Base-by-base conservation (phyloP, 2,797 vertebrate species). In the Crossoptilon crossoptilon region DNA sequence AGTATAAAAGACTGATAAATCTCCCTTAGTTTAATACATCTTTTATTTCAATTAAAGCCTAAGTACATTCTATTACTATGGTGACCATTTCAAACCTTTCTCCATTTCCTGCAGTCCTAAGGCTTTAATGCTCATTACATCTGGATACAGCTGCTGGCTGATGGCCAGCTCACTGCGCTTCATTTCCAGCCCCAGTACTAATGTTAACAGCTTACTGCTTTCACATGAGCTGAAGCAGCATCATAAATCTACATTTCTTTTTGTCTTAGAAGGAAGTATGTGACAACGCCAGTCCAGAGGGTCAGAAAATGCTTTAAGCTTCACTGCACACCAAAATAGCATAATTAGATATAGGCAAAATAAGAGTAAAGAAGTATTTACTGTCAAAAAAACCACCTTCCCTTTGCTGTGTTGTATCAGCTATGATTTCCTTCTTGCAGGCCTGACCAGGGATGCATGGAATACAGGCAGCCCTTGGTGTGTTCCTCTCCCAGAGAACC, bases 111-210 rank as follows among this genome's bases (percentile, higher is more conserved):
- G 51, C 33, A 63, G 14, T 1, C 27, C 55, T 5, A 23, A 43
- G 31, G 27, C 4, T 13, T 39, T 8, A 49, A 27, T 13, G 6
- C 33, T 12, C 31, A 5, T 6, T 13, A 4, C 1, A n/a, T 12
- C 3, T 63, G 46, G 46, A 12, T 3, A 2, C 46, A 69, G 59
- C 71, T 56, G 53, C 74, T 31, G 73, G 13, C 69, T 53, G 31
- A 3, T 2, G 44, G 21, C 43, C 44, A 27, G 53, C 3, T 8
- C 1, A 8, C 48, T 9, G 46, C 44, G 11, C 4, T 60, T n/a
- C 22, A 10, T 15, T 23, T 75, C 63, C 82, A 84, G 63, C 11
- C 29, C 26, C 55, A 6, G 7, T 1, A 31, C 16, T 5, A 22
- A 41, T 31, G 11, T 53, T 56, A 27, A 73, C 21, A 55, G 16